Evolutionary conservation across 37 sponge, comb jelly and placozoan genomes (phyloP), one percentile per base, ranked within the genome.

Genomic region (Diacarnus erythraeanus): DNA sequence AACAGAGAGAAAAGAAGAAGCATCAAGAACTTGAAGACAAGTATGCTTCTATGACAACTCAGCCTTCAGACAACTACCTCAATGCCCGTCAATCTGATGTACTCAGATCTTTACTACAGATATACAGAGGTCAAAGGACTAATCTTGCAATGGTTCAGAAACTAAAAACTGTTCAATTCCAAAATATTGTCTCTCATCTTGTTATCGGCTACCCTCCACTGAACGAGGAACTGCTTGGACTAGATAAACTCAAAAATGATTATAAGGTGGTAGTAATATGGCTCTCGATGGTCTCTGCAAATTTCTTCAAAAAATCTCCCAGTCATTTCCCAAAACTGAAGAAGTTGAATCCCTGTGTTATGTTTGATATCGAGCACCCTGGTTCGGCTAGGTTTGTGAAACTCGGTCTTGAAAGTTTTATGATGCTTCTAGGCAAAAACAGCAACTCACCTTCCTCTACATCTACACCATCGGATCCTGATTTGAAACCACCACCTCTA

Each of bases 251-350:
- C 42, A 71, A 30, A 31, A 26, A 30, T 8, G 34, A 31, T 10
- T 30, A 65, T 35, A 25, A 35, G 34, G 34, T 65, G 3, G 66
- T 65, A 30, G 76, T 91, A 10, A 22, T 91, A 20, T 91, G 92
- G 92, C 43, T 91, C 51, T 74, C 92, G 10, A 73, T 57, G 47
- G 72, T 91, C 17, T 87, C 92, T 1, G 83, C 42, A 29, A 27
- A 77, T 38, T 58, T 71, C 67, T 88, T 74, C 72, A 3, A 3
- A 31, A 6, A 17, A 9, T 47, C 71, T 22, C 38, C 44, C 1
- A 42, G 38, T 0, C 74, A 59, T 23, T 88, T 88, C 59, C 37
- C 38, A 10, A 59, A 64, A 44, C 60, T 82, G 25, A 78, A 77
- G 25, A 23, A 41, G 12, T 42, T 83, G 43, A 22, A 26, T 0